phyloP scores from a whole-genome alignment of 2,888 invertebrate species.

The Dusona sp. region DNA sequence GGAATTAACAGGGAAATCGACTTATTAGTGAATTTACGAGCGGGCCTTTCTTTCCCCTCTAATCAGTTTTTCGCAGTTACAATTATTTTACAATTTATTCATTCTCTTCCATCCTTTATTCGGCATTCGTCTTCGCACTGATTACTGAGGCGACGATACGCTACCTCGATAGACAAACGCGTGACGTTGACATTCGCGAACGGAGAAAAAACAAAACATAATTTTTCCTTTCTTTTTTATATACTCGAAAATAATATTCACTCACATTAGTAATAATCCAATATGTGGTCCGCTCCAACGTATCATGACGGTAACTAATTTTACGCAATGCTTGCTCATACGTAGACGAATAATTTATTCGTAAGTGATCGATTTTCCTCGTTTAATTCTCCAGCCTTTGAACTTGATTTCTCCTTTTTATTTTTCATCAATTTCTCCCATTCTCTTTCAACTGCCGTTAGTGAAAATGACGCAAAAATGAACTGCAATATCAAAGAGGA shows the following conservation, averaged over 20 bases:
- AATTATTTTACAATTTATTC: not conserved
- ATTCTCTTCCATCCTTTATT: not conserved
- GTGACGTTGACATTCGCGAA: not conserved
- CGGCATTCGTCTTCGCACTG: not conserved
- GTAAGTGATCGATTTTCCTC: not conserved
- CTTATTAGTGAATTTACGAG: not conserved
- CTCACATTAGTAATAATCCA: slow-evolving; percentile 17
- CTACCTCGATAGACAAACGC: slow-evolving; percentile 16
- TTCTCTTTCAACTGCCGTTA: not conserved
- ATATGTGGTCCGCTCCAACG: slow-evolving; percentile 44
- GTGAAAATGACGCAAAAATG: not conserved
- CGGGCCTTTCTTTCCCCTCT: not conserved
- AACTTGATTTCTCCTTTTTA: not conserved
- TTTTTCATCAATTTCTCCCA: not conserved
- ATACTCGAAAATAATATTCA: not conserved
- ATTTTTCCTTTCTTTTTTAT: not conserved
- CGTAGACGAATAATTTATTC: not conserved
- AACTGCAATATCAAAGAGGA: not conserved
- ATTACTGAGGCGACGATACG: not conserved
- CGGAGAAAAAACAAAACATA: slow-evolving; percentile 7
- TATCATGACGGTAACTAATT: slow-evolving; percentile 32
- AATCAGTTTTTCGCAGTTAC: too few relatives aligned
- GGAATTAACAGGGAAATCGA: not conserved
- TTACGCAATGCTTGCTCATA: not conserved
- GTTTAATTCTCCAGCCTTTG: not conserved